These are phyloP conservation scores for Brachylomia viminalis DNA, from an alignment of 2,888 invertebrate species.

Conservation along the genomic window DNA sequence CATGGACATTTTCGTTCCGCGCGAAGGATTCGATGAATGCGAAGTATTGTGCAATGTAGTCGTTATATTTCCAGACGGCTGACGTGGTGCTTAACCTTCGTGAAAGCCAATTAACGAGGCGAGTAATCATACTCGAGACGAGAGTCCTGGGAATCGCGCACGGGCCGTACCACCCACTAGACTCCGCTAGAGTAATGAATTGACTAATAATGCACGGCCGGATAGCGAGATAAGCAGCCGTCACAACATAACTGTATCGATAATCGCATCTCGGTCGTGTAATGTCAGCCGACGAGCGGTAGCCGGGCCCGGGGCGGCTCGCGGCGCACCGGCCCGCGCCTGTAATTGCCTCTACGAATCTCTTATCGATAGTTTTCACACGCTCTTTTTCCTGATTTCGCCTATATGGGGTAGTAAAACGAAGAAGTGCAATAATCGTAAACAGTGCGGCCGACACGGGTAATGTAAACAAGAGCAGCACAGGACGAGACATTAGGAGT, in stretches of 20 bases:
- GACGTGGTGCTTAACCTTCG: conserved; percentile 76
- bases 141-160: conserved; percentile 75
- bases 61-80: conserved; percentile 72
- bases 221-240: conserved; percentile 82
- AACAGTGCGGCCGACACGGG: conserved; percentile 67
- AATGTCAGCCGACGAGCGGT: conserved; percentile 81
- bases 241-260: conserved; percentile 87
- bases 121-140: conserved; percentile 70
- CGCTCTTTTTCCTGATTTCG: conserved; percentile 77
- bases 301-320: conserved; percentile 77
- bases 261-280: conserved; percentile 85
- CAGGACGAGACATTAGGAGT: conserved; percentile 81
- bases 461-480: conserved; percentile 77
- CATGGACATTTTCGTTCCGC: conserved; percentile 75
- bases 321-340: conserved; percentile 73
- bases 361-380: conserved; percentile 85
- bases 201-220: conserved; percentile 80
- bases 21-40: conserved; percentile 74
- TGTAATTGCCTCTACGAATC: conserved; percentile 82
- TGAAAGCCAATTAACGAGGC: conserved; percentile 80
- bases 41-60: conserved; percentile 76
- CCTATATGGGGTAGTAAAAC: conserved; percentile 73
- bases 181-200: conserved; percentile 73
- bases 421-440: conserved; percentile 79
- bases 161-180: conserved; percentile 66